Evolutionary conservation across 2,888 invertebrate species (phyloP).

Genomic region (Frankliniella intonsa): DNA sequence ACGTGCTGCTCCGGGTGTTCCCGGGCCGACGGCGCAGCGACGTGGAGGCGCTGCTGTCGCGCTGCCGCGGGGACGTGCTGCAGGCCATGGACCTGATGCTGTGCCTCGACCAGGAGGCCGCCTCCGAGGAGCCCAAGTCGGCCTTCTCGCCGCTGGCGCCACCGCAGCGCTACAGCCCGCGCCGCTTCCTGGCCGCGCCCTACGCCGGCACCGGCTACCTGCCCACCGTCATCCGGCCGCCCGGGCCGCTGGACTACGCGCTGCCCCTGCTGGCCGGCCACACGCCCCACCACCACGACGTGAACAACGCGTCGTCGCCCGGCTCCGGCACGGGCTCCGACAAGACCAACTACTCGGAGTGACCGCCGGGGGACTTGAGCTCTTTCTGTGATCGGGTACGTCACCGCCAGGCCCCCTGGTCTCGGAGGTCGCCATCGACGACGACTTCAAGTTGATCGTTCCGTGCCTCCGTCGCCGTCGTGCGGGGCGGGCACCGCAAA

Average conservation of each 20-base stretch:
- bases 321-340: slow-evolving; percentile 53
- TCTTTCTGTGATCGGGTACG: slow-evolving; percentile 6
- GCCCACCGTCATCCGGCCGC: slow-evolving; percentile 65
- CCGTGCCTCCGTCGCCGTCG: too few relatives aligned
- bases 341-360: slow-evolving; percentile 55
- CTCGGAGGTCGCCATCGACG: too few relatives aligned
- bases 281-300: slow-evolving; percentile 44
- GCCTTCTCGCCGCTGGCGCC: slow-evolving; percentile 72
- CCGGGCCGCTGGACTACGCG: slow-evolving; percentile 47
- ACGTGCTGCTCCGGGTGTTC: slow-evolving; percentile 83
- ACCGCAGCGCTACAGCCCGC: slow-evolving; percentile 52
- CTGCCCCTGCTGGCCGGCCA: slow-evolving; percentile 44
- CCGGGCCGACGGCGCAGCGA: slow-evolving; percentile 80
- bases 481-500: too few relatives aligned
- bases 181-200: slow-evolving; percentile 75
- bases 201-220: slow-evolving; percentile 79
- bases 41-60: slow-evolving; percentile 76
- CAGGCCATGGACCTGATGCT: slow-evolving; percentile 86
- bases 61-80: slow-evolving; percentile 83
- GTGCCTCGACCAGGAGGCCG: slow-evolving; percentile 8
- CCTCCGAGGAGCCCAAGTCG: slow-evolving; percentile 54
- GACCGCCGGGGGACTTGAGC: slow-evolving; percentile 33
- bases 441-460: too few relatives aligned
- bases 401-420: neutral
- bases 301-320: slow-evolving; percentile 47